phyloP scores from a whole-genome alignment of 2,797 vertebrate genomes.

The Siniperca scherzeri region DNA sequence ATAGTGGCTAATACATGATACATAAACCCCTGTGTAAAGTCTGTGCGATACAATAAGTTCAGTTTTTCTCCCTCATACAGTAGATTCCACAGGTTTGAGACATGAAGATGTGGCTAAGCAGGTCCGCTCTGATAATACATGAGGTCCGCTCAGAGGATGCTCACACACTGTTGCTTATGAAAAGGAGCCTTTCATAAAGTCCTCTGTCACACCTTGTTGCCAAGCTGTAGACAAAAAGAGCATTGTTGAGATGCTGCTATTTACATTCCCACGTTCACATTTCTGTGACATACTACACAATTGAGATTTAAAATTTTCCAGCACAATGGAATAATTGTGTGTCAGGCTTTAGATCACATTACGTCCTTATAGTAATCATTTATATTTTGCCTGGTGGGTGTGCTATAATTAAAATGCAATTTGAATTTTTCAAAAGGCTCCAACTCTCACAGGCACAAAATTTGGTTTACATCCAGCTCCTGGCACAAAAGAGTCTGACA shows the following conservation, averaged over 20 bases:
- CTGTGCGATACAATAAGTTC: background rate
- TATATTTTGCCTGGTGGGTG: slow-evolving; percentile 64
- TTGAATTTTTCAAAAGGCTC: slow-evolving; percentile 65
- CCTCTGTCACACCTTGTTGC: slow-evolving; percentile 51
- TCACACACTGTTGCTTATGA: slow-evolving; percentile 16
- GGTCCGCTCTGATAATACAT: background rate
- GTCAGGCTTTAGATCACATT: slow-evolving; percentile 64
- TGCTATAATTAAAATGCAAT: slow-evolving; percentile 71
- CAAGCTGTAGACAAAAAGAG: slow-evolving; percentile 42
- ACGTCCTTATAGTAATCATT: slow-evolving; percentile 61
- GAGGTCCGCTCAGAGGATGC: slow-evolving; percentile 7
- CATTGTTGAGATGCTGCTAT: slow-evolving; percentile 39
- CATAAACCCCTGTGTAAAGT: background rate
- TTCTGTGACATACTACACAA: slow-evolving; percentile 33
- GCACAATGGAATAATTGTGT: slow-evolving; percentile 55
- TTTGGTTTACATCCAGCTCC: slow-evolving; percentile 68
- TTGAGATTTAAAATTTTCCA: slow-evolving; percentile 29
- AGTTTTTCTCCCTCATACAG: background rate
- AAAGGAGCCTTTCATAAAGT: slow-evolving; percentile 19
- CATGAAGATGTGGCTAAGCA: background rate
- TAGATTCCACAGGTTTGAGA: slow-evolving; percentile 11
- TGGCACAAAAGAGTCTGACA: slow-evolving; percentile 64
- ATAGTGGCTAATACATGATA: background rate
- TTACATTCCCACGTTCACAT: slow-evolving; percentile 38
- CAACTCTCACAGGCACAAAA: slow-evolving; percentile 58